phyloP scores from a whole-genome alignment of 2,888 invertebrate genomes.

The Ectobius pallidus region DNA sequence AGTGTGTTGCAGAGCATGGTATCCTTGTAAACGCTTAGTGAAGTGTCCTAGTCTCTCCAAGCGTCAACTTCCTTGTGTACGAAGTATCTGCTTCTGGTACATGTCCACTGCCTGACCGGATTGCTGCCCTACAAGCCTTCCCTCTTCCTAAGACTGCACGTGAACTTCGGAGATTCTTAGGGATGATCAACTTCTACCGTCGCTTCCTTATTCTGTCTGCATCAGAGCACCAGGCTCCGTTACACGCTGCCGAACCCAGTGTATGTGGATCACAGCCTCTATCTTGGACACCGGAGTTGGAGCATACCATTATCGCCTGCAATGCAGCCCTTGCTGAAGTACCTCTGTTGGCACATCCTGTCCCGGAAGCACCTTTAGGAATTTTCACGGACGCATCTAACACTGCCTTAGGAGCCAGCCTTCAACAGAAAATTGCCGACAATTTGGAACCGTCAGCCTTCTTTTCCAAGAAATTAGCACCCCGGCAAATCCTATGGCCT shows the following conservation, averaged over 20 bases:
- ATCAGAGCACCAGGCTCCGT: no score
- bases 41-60: not conserved
- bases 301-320: not conserved
- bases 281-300: not conserved
- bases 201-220: not conserved
- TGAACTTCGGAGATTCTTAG: not conserved
- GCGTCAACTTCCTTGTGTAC: no score
- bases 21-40: no score
- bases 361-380: not conserved
- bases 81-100: no score
- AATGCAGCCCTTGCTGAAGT: not conserved
- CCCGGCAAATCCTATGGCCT: constrained; percentile 19
- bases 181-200: not conserved
- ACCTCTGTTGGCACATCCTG: not conserved
- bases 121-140: no score
- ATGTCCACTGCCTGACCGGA: no score
- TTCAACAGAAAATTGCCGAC: not conserved
- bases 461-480: constrained; percentile 21
- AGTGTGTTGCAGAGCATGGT: no score
- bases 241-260: not conserved
- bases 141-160: not conserved
- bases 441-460: not conserved
- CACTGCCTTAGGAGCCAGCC: not conserved
- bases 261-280: not conserved
- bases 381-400: not conserved